A percentile compares a stretch with the other conserved stretches of the same genome.
Conservation (phyloP, 64 coral and sea anemone species). For the Hydrozoanthus tunicans region DNA sequence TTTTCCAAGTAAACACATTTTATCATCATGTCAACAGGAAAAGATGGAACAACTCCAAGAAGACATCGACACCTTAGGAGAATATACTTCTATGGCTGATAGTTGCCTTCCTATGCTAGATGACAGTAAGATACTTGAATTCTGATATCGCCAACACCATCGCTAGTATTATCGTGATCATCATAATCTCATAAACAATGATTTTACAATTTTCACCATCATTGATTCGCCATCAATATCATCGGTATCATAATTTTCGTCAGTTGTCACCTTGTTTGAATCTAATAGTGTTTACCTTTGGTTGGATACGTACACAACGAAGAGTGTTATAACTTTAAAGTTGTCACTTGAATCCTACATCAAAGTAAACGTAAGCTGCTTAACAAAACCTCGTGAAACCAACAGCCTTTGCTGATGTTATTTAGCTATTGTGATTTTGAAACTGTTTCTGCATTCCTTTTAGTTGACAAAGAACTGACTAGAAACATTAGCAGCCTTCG, state of each 20-base stretch:
- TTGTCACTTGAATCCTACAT: no score
- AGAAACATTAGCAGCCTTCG: conserved; percentile 23
- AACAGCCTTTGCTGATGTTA: no score
- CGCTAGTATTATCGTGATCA: background rate
- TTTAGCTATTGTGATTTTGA: no score
- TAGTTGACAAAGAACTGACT: conserved; percentile 71
- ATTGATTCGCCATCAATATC: no score
- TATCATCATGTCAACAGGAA: conserved; percentile 19
- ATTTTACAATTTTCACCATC: no score
- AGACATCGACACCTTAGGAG: conserved; percentile 61
- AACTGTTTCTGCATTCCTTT: background rate
- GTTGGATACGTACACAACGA: no score
- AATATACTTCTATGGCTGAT: conserved; percentile 62
- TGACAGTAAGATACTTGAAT: conserved; percentile 48
- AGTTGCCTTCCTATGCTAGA: conserved; percentile 68
- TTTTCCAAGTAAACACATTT: background rate
- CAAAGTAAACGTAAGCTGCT: no score
- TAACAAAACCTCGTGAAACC: no score
- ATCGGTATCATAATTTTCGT: no score
- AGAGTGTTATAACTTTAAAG: no score
- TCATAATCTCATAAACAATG: background rate
- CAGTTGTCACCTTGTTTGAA: no score
- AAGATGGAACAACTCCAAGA: conserved; percentile 53
- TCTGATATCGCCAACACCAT: background rate
- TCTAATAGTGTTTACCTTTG: no score